Percentiles rank a stretch among this genome's conserved stretches.
These are phyloP conservation scores for Neoitamus cyanurus DNA, from an alignment of 2,888 invertebrate species.

Conservation along the genomic window DNA sequence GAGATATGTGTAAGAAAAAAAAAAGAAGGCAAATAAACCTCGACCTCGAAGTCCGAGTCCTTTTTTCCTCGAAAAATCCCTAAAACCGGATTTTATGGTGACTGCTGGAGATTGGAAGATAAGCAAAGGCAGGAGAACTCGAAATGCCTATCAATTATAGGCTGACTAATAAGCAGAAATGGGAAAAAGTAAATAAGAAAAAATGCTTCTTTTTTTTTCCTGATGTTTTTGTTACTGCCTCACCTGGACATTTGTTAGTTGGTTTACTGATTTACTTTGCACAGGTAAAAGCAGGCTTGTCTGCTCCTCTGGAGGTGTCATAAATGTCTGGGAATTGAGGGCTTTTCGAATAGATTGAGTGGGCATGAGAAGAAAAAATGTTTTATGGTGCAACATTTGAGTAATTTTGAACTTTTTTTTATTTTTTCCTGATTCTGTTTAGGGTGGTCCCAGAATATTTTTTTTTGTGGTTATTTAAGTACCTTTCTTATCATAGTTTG, in stretches of 20 bases:
- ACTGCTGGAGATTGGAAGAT: background rate
- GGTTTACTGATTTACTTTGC: background rate
- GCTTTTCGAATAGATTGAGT: background rate
- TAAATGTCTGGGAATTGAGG: background rate
- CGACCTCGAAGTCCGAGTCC: background rate
- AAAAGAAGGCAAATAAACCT: background rate
- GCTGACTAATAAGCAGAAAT: background rate
- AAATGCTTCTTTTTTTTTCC: background rate
- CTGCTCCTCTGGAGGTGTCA: background rate
- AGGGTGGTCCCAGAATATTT: too few relatives aligned
- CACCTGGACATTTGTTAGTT: background rate
- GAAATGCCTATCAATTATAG: background rate
- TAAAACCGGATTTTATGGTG: conserved; percentile 8
- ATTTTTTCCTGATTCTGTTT: too few relatives aligned
- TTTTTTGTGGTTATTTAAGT: too few relatives aligned
- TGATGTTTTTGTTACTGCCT: background rate
- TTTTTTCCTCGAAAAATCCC: conserved; percentile 40
- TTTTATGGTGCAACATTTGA: background rate
- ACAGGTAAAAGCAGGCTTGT: background rate
- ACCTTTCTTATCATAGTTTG: too few relatives aligned
- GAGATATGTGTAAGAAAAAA: background rate
- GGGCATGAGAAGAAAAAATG: background rate
- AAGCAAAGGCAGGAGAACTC: background rate
- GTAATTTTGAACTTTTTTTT: background rate
- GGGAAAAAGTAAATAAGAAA: background rate